Conservation (phyloP, 2,113 vertebrate species). For the human (Homo sapiens) region GRCh38 chr16:29846001-29846500, state of each 20-base stretch:
- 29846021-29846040: not conserved
- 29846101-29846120: not conserved
- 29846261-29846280: constrained; percentile 90
- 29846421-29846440: not conserved
- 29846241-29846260: constrained; percentile 91
- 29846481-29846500: rapidly evolving
- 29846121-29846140: not conserved
- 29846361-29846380: rapidly evolving
- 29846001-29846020: not conserved
- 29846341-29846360: not conserved
- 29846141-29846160: constrained; percentile 76
- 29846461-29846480: not conserved
- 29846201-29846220: constrained; percentile 88
- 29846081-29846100: not conserved
- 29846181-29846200: constrained; percentile 90
- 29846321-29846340: not conserved
- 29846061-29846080: rapidly evolving
- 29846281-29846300: constrained; percentile 75
- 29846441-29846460: not conserved
- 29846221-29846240: constrained; percentile 91
- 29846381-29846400: not conserved
- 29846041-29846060: rapidly evolving
- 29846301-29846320: not conserved
- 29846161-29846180: constrained; percentile 92
- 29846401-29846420: not conserved